A percentile compares a stretch with the other conserved stretches of the same genome.
Evolutionary conservation across 2,113 vertebrate species (phyloP).

Genomic region (Xiphias gladius): DNA sequence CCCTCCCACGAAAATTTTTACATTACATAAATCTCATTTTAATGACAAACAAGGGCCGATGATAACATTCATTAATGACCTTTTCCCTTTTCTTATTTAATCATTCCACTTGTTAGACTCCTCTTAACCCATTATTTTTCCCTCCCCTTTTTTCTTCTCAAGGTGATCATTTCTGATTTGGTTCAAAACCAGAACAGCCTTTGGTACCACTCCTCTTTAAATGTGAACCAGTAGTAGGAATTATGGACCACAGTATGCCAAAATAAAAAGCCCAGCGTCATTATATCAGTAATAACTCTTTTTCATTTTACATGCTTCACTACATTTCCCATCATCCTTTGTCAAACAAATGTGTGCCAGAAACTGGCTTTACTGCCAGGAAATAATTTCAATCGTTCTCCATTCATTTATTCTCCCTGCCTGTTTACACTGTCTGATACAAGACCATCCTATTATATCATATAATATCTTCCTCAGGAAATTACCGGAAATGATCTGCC

Average conservation of each 20-base stretch:
- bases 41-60: conserved; percentile 6
- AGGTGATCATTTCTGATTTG: conserved; percentile 44
- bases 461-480: conserved; percentile 70
- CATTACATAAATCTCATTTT: conserved; percentile 9
- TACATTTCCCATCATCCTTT: conserved; percentile 72
- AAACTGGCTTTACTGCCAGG: conserved; percentile 38
- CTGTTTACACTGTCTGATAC: conserved; percentile 65
- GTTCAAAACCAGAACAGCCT: conserved; percentile 47
- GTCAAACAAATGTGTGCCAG: conserved; percentile 53
- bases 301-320: conserved; percentile 59
- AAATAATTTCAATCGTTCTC: conserved; percentile 53
- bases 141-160: conserved; percentile 20
- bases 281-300: conserved; percentile 48
- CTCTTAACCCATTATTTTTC: conserved; percentile 27
- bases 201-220: conserved; percentile 44
- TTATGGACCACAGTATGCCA: conserved; percentile 41
- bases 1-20: neutral
- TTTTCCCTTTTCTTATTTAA: conserved; percentile 55
- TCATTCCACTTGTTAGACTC: conserved; percentile 23
- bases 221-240: conserved; percentile 35
- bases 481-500: conserved; percentile 68
- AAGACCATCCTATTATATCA: conserved; percentile 46
- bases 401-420: conserved; percentile 26
- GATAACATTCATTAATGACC: conserved; percentile 52
- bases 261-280: conserved; percentile 52